A percentile compares a stretch with the other conserved stretches of the same genome.
Conservation (phyloP, 2,888 invertebrate genomes). For the Metellina segmentata region DNA sequence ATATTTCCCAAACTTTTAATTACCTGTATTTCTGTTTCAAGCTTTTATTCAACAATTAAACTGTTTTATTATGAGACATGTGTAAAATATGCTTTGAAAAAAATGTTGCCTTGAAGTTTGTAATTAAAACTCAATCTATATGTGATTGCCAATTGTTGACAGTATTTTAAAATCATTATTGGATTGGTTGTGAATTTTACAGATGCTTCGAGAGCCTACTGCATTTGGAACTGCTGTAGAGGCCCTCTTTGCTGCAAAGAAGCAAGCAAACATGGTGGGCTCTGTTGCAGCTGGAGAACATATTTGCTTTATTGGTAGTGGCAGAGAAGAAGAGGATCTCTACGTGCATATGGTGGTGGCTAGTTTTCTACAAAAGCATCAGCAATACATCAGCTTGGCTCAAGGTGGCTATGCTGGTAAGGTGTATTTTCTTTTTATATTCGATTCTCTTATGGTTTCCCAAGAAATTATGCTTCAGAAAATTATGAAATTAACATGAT, state of each 20-base stretch:
- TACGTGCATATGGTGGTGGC: conserved; percentile 99
- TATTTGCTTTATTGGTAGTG: conserved; percentile 90
- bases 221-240: conserved; percentile 97
- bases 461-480: too few relatives aligned
- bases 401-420: conserved; percentile 91
- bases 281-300: conserved; percentile 85
- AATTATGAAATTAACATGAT: too few relatives aligned
- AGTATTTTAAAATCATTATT: too few relatives aligned
- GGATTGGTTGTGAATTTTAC: conserved; percentile 37
- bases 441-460: too few relatives aligned
- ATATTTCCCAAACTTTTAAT: too few relatives aligned
- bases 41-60: too few relatives aligned
- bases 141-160: too few relatives aligned
- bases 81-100: too few relatives aligned
- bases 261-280: conserved; percentile 92
- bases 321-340: conserved; percentile 94
- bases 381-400: conserved; percentile 94
- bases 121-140: too few relatives aligned
- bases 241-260: conserved; percentile 93
- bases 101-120: too few relatives aligned
- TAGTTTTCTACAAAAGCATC: conserved; percentile 95
- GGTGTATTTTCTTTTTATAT: neutral
- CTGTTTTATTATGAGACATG: too few relatives aligned
- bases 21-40: too few relatives aligned
- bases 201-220: conserved; percentile 97